Evolutionary conservation across 2,888 invertebrate species (phyloP), one percentile per base, ranked within the genome.

Genomic region (Philhelius pedissequus): DNA sequence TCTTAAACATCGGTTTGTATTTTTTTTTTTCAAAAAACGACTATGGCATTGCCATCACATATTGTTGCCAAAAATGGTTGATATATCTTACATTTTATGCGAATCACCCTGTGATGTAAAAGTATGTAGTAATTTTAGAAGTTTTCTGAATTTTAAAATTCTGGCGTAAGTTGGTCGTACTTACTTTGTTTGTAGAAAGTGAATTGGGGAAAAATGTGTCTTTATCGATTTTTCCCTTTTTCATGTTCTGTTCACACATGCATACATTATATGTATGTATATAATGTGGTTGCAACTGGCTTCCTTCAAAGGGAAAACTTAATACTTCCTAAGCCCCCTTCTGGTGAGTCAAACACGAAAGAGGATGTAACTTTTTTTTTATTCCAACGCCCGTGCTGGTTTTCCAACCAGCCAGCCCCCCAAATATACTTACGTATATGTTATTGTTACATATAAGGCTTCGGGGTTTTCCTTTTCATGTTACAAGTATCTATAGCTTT

Each of bases 331-430:
- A 74, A 78, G 64, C 69, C 43, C 60, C 60, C 64, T 52, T 69
- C 69, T 54, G 66, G 73, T 74, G 78, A n/a, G 48, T 79, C 75
- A 50, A 75, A 84, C 83, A 84, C 70, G 79, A 75, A 79, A 79
- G 45, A 64, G 83, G 83, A 70, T 75, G 74, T 79, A 60, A 78
- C 74, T 69, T 58, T 60, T 76, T 81, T 20, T 32, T 60, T 76
- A 76, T 20, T 32, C 7, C 52, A 52, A 18, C 18, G n/a, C 43
- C 54, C 40, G 30, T 1, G 8, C 27, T 3, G 73, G 68, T 80
- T 74, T 52, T 2, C 58, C 22, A 40, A 27, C 27, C 43, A 18
- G 27, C 27, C 43, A 18, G 27, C 18, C 52, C 62, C 45, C 48
- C 35, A 30, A 64, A 64, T 60, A 43, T 43, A 43, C 13, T 9